Evolutionary conservation across 2,888 invertebrate genomes (phyloP).

Genomic region (Mesodorylaimus sp.): DNA sequence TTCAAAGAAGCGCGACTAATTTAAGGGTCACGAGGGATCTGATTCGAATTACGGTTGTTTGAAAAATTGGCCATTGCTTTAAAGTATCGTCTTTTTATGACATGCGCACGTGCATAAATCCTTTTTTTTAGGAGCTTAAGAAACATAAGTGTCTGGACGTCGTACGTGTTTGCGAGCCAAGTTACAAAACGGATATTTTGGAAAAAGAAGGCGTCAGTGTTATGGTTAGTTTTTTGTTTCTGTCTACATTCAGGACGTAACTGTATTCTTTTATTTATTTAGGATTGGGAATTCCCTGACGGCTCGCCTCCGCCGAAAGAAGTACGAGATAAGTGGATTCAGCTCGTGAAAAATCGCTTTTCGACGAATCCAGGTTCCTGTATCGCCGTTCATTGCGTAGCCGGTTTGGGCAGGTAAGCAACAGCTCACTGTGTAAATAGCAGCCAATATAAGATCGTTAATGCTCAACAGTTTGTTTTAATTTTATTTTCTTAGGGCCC

Average conservation of each 20-base stretch:
- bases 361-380: constrained; percentile 42
- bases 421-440: too few relatives aligned
- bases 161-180: constrained; percentile 93
- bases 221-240: constrained; percentile 33
- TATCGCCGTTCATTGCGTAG: constrained; percentile 95
- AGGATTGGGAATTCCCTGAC: constrained; percentile 88
- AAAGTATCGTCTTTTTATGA: neutral
- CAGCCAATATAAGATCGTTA: too few relatives aligned
- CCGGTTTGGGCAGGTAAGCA: constrained; percentile 61
- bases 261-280: constrained; percentile 29
- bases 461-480: too few relatives aligned
- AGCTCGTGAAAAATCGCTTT: constrained; percentile 60
- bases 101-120: neutral
- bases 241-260: too few relatives aligned
- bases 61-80: neutral
- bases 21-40: too few relatives aligned
- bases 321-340: constrained; percentile 86
- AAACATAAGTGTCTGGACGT: constrained; percentile 88
- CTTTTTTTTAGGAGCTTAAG: constrained; percentile 59
- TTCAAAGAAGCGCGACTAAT: too few relatives aligned
- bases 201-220: constrained; percentile 72
- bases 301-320: constrained; percentile 46
- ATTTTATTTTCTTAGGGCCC: constrained; percentile 50
- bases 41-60: too few relatives aligned
- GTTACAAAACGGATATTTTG: constrained; percentile 77